These are phyloP conservation scores for Austrolebias charrua DNA, from an alignment of 2,797 vertebrate genomes.

Conservation along the genomic window DNA sequence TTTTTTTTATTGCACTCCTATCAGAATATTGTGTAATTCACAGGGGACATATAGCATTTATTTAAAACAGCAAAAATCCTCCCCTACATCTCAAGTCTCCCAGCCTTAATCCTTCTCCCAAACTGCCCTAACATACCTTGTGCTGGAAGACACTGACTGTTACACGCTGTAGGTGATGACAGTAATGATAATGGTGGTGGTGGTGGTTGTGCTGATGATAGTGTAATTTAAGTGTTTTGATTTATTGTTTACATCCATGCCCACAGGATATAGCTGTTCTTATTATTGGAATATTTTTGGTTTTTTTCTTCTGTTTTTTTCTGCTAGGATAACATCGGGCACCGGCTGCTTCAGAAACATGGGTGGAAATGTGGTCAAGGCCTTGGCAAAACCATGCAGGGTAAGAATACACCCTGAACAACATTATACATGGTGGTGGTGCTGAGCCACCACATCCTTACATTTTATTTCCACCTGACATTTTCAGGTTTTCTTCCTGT, in stretches of 20 bases:
- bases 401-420: conserved; percentile 80
- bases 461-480: conserved; percentile 24
- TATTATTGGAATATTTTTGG: conserved; percentile 99
- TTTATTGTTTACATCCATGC: conserved; percentile 66
- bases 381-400: conserved; percentile 97
- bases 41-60: conserved; percentile 61
- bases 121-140: conserved; percentile 58
- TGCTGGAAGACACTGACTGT: conserved; percentile 78
- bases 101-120: conserved; percentile 41
- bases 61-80: conserved; percentile 54
- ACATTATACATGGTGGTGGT: conserved; percentile 45
- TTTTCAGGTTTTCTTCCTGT: conserved; percentile 32
- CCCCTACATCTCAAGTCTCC: conserved; percentile 48
- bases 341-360: conserved; percentile 99
- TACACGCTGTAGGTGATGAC: conserved; percentile 76
- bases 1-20: conserved; percentile 47
- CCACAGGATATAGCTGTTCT: conserved; percentile 89
- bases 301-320: conserved; percentile 94
- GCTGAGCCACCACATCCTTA: conserved; percentile 32
- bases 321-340: conserved; percentile 99
- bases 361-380: conserved; percentile 99
- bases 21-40: conserved; percentile 48
- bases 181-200: conserved; percentile 65
- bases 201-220: conserved; percentile 75
- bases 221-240: conserved; percentile 74